Evolutionary conservation across 2,113 vertebrate species (phyloP), one percentile per base, ranked within the genome.

Genomic region (Turnix velox): DNA sequence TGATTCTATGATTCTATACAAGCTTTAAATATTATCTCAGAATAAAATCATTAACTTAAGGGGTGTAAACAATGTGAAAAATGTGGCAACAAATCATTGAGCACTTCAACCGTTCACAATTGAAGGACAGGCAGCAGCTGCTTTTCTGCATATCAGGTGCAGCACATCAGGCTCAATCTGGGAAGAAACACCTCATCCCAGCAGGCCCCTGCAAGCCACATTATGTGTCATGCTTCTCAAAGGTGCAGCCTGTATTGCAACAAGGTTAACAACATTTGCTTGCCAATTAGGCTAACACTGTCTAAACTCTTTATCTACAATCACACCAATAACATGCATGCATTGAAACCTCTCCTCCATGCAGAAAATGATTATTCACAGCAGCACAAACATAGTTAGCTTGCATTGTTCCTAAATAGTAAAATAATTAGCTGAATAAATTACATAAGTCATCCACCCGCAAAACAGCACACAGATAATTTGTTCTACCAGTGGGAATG

Each of bases 401-500:
- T 15, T 79, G 84, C 23, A 86, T 85, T 88, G 93, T 69, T 90
- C 89, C 92, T 71, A 85, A 90, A 88, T 1, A 27, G 85, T 39
- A 91, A 95, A 86, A 87, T 77, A 67, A 94, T 96, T 71, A 90
- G 88, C 82, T 88, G 91, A 91, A 93, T 79, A 94, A 94, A 93
- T 63, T 28, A 76, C 33, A 57, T 68, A 66, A 79, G n/a, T 77
- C 71, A 81, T 82, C 51, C 90, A 71, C 45, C 94, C 94, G 5
- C 43, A 65, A 82, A 82, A 71, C 74, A 75, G 87, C 80, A 90
- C 55, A 42, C 71, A 78, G 63, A 63, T 49, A 80, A 90, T 81
- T 66, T 77, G 31, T 82, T 88, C 94, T 97, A 99, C 99, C 99
- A 99, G 97, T 99, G 99, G 7, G 99, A 99, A 97, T 99, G 99